phyloP scores from a whole-genome alignment of 2,113 vertebrate species.

The Lota lota region DNA sequence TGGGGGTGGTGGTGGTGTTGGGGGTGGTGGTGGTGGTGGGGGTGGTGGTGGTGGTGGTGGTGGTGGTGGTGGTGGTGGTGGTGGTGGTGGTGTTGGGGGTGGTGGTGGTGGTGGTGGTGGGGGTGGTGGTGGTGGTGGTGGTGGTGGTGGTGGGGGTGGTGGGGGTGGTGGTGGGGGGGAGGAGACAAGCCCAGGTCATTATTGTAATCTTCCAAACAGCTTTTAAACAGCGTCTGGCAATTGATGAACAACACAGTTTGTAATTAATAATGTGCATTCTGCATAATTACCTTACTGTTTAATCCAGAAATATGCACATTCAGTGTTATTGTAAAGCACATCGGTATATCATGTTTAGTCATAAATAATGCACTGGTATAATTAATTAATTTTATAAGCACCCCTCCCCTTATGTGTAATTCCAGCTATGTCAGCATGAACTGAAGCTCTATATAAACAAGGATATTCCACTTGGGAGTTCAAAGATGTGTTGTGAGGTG shows the following conservation, averaged over 20 bases:
- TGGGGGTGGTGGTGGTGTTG: too few relatives aligned
- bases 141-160: constrained; percentile 5
- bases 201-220: constrained; percentile 71
- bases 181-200: constrained; percentile 62
- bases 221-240: constrained; percentile 67
- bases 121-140: too few relatives aligned
- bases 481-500: constrained; percentile 38
- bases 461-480: constrained; percentile 65
- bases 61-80: too few relatives aligned
- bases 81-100: too few relatives aligned
- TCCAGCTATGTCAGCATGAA: constrained; percentile 77
- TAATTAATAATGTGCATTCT: constrained; percentile 76
- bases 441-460: constrained; percentile 73
- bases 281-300: constrained; percentile 75
- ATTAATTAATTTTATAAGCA: constrained; percentile 73
- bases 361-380: constrained; percentile 74
- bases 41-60: too few relatives aligned
- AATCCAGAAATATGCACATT: constrained; percentile 74
- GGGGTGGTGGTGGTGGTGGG: constrained; percentile 8
- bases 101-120: too few relatives aligned
- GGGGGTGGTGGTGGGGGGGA: too few relatives aligned
- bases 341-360: constrained; percentile 78
- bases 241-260: constrained; percentile 70
- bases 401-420: constrained; percentile 54
- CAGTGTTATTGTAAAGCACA: constrained; percentile 72